phyloP scores from a whole-genome alignment of 1,140 invertebrate genomes.

The Cherax destructor region DNA sequence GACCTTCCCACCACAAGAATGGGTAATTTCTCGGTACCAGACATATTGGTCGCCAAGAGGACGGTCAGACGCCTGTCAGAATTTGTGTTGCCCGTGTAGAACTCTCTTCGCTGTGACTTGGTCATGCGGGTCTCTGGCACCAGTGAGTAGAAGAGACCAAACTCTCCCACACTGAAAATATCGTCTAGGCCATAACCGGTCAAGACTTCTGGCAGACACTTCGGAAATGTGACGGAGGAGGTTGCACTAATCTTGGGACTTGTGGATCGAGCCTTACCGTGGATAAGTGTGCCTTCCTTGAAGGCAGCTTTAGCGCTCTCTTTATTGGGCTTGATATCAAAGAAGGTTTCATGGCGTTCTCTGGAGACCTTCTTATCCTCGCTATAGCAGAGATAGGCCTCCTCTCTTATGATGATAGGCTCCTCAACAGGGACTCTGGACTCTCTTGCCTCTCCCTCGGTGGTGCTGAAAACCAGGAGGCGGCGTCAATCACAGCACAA shows the following conservation, averaged over 20 bases:
- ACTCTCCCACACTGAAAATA: background rate
- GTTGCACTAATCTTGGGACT: background rate
- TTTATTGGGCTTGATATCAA: background rate
- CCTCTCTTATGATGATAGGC: background rate
- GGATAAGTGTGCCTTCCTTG: background rate
- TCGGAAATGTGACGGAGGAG: background rate
- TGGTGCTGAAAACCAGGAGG: constrained; percentile 1
- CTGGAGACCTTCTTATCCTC: background rate
- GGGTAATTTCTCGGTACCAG: constrained; percentile 7
- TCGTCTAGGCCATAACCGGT: background rate
- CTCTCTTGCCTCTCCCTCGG: background rate
- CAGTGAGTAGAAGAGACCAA: background rate
- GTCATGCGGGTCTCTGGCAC: background rate
- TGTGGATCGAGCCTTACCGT: background rate
- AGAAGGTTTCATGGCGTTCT: background rate
- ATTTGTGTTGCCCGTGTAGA: background rate
- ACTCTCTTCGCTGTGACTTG: background rate
- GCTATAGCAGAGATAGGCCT: background rate
- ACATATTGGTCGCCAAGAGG: constrained; percentile 20
- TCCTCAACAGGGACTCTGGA: background rate
- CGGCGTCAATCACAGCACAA: background rate
- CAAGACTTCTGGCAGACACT: background rate
- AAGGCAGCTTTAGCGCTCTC: background rate
- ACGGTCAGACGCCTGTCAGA: background rate
- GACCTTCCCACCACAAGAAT: constrained; percentile 5